phyloP scores from a whole-genome alignment of 2,888 invertebrate genomes.

The Drosophila kuntzei region DNA sequence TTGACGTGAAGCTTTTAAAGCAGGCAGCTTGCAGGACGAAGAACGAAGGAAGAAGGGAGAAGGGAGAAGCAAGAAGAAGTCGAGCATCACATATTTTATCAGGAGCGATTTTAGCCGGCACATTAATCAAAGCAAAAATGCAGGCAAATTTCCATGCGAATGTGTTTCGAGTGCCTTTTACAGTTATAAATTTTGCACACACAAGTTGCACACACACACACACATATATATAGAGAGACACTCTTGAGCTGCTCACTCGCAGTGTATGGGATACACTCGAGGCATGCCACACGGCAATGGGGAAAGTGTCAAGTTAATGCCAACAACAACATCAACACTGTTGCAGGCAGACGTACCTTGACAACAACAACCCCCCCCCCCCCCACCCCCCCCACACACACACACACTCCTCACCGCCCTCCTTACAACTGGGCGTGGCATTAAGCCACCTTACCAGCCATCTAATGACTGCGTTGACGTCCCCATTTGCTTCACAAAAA shows the following conservation, averaged over 20 bases:
- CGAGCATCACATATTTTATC: constrained; percentile 69
- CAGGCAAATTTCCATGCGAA: constrained; percentile 74
- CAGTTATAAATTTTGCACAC: constrained; percentile 76
- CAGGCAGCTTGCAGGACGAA: constrained; percentile 15
- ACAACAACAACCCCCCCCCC: not conserved
- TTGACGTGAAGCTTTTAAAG: constrained; percentile 10
- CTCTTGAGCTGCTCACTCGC: constrained; percentile 57
- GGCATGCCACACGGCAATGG: constrained; percentile 71
- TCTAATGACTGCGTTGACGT: constrained; percentile 78
- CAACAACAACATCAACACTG: constrained; percentile 65
- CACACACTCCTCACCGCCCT: not conserved
- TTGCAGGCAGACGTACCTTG: constrained; percentile 23
- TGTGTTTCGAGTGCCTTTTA: constrained; percentile 80
- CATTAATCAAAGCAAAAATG: constrained; percentile 78
- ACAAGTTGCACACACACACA: constrained; percentile 27
- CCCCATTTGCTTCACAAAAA: constrained; percentile 68
- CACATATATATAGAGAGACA: constrained; percentile 32
- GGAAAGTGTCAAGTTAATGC: constrained; percentile 81
- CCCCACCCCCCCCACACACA: not conserved
- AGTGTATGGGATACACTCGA: constrained; percentile 39
- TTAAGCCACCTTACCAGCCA: constrained; percentile 33
- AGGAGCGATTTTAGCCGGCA: constrained; percentile 73
- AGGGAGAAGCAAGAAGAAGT: not conserved
- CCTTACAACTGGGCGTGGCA: constrained; percentile 40
- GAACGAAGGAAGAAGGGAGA: not conserved